These are phyloP conservation scores for Leptopterna dolabrata DNA, from an alignment of 2,888 invertebrate species.

Conservation along the genomic window DNA sequence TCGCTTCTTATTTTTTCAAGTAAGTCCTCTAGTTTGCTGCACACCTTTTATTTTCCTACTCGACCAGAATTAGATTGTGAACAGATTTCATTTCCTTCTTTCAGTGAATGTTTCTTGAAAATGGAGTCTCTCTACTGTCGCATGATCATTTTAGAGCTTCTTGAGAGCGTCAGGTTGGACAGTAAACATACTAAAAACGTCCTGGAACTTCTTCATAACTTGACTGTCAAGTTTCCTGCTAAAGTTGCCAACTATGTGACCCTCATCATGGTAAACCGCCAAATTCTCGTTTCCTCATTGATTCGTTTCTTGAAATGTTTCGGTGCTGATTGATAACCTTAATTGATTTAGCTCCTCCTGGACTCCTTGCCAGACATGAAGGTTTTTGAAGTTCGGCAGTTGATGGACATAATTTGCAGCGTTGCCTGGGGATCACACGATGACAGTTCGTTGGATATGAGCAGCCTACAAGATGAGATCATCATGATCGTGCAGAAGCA, in stretches of 20 bases:
- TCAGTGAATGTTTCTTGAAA: conserved; percentile 62
- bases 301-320: background rate
- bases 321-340: background rate
- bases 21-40: no score
- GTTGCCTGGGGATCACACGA: conserved; percentile 74
- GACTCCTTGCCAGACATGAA: conserved; percentile 82
- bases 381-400: conserved; percentile 78
- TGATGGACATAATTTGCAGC: conserved; percentile 82
- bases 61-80: background rate
- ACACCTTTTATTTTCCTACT: background rate
- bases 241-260: conserved; percentile 62
- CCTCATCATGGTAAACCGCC: conserved; percentile 61
- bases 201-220: conserved; percentile 61
- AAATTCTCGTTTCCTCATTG: background rate
- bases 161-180: conserved; percentile 61
- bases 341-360: conserved; percentile 71
- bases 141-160: conserved; percentile 62
- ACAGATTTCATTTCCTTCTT: conserved; percentile 24
- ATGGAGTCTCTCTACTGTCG: conserved; percentile 62
- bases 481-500: conserved; percentile 89
- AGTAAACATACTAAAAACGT: conserved; percentile 61
- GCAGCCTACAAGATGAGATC: conserved; percentile 79
- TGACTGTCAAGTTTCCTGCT: conserved; percentile 60
- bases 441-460: conserved; percentile 67
- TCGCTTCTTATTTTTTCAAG: conserved; percentile 71